These are phyloP conservation scores for Procavia capensis DNA, from an alignment of 2,113 vertebrate species.

Conservation along the genomic window DNA sequence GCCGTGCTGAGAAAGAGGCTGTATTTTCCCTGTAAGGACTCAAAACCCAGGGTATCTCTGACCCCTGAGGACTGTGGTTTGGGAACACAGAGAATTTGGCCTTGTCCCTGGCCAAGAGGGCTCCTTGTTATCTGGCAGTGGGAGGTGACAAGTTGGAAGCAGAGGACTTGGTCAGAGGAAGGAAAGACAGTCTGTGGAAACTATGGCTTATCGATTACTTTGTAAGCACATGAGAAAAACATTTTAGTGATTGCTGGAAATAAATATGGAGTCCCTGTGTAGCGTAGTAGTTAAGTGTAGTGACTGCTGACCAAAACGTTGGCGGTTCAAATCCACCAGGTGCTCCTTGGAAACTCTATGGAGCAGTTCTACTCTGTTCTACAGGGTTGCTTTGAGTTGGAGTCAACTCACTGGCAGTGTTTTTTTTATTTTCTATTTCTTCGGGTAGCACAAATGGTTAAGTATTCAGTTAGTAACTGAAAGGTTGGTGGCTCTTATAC, in stretches of 20 bases:
- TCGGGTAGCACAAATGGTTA: not conserved
- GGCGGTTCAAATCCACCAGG: too few relatives aligned
- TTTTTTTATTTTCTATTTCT: too few relatives aligned
- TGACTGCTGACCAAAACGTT: too few relatives aligned
- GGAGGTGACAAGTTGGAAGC: not conserved
- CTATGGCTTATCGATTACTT: not conserved
- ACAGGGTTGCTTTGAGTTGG: too few relatives aligned
- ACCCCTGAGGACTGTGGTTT: not conserved
- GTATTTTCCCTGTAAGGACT: not conserved
- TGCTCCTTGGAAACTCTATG: too few relatives aligned
- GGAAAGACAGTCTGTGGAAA: not conserved
- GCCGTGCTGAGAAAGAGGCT: not conserved
- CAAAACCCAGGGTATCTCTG: not conserved
- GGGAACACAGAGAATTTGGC: not conserved
- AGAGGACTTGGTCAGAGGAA: not conserved
- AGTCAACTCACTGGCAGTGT: too few relatives aligned
- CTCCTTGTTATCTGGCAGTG: not conserved
- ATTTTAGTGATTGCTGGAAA: not conserved
- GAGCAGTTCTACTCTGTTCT: too few relatives aligned
- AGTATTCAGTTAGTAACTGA: not conserved
- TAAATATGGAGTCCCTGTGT: not conserved
- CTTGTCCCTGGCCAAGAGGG: not conserved
- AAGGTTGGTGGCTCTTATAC: too few relatives aligned
- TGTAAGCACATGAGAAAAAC: not conserved
- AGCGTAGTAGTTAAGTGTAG: too few relatives aligned